Base-by-base conservation (phyloP, 2,797 vertebrate genomes). In the Otolemur crassicaudatus region DNA sequence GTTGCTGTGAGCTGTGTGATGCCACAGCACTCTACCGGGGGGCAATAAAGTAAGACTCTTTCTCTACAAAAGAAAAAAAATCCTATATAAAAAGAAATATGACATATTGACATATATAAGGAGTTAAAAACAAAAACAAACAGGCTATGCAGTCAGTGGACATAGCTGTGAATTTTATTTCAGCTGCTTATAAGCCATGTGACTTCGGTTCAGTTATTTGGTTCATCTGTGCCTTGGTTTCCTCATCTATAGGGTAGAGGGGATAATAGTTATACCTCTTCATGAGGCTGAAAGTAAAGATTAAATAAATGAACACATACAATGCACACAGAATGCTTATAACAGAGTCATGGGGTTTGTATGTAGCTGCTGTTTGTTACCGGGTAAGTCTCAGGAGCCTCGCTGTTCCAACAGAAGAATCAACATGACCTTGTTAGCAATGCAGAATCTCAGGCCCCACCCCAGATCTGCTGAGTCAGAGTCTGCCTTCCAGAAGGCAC, bases 141-240 rank as follows among this genome's bases (percentile, higher is more conserved):
- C 3, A 63, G 53, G 3, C 13, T 49, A 13, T 72, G 46, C 2
- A 12, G 13, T 61, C 46, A 29, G 61, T n/a, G 25, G 23, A n/a
- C 31, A 1, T 0, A 2, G 34, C 7, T 93, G 80, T 83, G 43
- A 79, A 63, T 70, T 72, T 73, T 81, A 17, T 29, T 69, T 58
- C 13, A 6, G 16, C 58, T 56, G 11, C 37, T 8, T 10, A 11
- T 0, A 61, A 75, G 34, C 40, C 12, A 7, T 8, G 1, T 22
- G 43, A 11, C n/a, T 22, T 92, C 31, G 14, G 72, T 65, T 27
- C 25, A 22, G 17, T 63, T 14, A 14, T 16, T 83, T 40, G 2
- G 9, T 31, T 27, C 8, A n/a, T 37, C 31, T n/a, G 8, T 29
- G 3, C 4, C 0, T 1, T 46, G n/a, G 11, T n/a, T 69, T 80